Evolutionary conservation across 2,113 vertebrate genomes (phyloP).

Genomic region (Apus apus): DNA sequence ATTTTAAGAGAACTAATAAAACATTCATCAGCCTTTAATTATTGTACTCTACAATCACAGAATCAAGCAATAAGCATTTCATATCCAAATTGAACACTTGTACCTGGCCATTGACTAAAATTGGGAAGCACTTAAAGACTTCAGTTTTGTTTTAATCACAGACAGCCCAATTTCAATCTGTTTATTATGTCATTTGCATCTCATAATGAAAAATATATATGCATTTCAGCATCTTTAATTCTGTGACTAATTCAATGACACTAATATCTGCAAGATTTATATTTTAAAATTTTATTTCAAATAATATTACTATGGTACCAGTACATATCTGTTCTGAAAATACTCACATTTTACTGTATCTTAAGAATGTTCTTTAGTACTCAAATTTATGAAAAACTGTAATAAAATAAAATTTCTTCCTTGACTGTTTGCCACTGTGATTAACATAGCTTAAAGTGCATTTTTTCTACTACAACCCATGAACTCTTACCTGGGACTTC

Average conservation of each 20-base stretch:
- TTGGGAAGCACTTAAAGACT: conserved; percentile 50
- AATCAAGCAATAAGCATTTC: conserved; percentile 56
- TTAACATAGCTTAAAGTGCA: background rate
- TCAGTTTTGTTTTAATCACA: conserved; percentile 58
- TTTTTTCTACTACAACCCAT: background rate
- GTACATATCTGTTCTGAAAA: background rate
- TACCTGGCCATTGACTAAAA: conserved; percentile 66
- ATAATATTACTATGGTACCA: background rate
- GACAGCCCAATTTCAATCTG: conserved; percentile 6
- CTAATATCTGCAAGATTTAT: background rate
- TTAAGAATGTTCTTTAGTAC: background rate
- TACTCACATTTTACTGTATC: background rate
- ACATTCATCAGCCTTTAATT: conserved; percentile 67
- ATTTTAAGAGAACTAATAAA: conserved; percentile 62
- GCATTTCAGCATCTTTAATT: conserved; percentile 27
- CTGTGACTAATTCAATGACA: background rate
- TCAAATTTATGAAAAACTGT: background rate
- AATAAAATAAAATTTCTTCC: background rate
- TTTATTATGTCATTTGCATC: conserved; percentile 54
- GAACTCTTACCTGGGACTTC: background rate
- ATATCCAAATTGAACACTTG: conserved; percentile 43
- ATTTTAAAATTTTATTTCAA: background rate
- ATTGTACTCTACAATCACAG: conserved; percentile 47
- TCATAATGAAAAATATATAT: conserved; percentile 37
- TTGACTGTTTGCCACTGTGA: background rate